These are phyloP conservation scores for Lasioglossum leucozonium DNA, from an alignment of 2,888 invertebrate genomes.

Conservation along the genomic window DNA sequence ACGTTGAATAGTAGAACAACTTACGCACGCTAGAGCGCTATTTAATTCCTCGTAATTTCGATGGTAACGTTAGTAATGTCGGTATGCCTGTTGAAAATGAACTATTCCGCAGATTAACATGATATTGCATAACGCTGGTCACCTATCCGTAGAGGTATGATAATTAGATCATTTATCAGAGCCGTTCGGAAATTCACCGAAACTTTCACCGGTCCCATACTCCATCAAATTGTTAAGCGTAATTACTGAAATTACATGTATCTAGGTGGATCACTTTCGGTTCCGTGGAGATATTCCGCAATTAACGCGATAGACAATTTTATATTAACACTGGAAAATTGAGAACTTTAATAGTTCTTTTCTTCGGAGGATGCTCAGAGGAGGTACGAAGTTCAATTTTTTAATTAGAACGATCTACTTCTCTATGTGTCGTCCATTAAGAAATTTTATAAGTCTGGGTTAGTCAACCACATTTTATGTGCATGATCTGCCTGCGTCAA, in stretches of 20 bases:
- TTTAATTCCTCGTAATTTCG: background rate
- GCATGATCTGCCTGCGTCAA: too few species aligned
- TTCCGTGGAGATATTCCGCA: background rate
- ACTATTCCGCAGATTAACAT: background rate
- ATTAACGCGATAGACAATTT: background rate
- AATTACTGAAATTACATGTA: background rate
- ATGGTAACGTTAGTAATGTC: background rate
- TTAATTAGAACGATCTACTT: too few species aligned
- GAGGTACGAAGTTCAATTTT: too few species aligned
- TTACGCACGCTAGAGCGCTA: background rate
- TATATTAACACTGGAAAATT: too few species aligned
- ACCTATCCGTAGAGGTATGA: background rate
- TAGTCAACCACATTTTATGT: too few species aligned
- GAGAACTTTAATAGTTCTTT: too few species aligned
- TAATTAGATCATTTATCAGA: background rate
- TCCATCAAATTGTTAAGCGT: background rate
- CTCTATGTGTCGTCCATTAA: too few species aligned
- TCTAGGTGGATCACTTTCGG: background rate
- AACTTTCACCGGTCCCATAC: background rate
- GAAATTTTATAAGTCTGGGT: too few species aligned
- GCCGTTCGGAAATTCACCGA: background rate
- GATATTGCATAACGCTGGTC: background rate
- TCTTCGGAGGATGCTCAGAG: too few species aligned
- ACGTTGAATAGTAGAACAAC: background rate
- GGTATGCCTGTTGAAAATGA: background rate